These are phyloP conservation scores for Patella depressa DNA, from an alignment of 2,888 invertebrate species.

Conservation along the genomic window DNA sequence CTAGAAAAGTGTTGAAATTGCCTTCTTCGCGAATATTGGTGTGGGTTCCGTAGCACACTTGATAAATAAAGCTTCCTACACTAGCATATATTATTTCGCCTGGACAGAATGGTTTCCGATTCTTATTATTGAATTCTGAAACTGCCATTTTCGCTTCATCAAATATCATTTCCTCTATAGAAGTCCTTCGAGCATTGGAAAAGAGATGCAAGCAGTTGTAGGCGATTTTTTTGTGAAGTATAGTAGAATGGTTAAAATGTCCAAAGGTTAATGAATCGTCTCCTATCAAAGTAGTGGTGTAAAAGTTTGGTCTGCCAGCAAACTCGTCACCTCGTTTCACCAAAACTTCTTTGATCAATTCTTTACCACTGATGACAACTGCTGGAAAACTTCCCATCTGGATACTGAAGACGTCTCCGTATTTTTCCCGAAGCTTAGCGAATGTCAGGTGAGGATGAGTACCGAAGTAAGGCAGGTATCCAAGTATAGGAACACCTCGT, in stretches of 20 bases:
- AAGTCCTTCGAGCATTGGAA: conserved; percentile 15
- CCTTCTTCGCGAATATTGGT: conserved; percentile 21
- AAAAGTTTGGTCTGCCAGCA: conserved; percentile 34
- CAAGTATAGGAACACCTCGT: conserved; percentile 39
- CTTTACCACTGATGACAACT: conserved; percentile 38
- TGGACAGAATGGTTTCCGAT: conserved; percentile 18
- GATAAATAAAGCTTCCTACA: conserved; percentile 28
- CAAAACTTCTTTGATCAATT: conserved; percentile 29
- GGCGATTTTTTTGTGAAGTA: conserved; percentile 30
- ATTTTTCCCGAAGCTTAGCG: conserved; percentile 22
- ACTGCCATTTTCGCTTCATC: conserved; percentile 18
- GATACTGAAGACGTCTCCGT: conserved; percentile 38
- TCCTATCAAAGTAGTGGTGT: conserved; percentile 19
- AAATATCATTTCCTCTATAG: conserved; percentile 18
- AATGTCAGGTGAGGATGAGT: conserved; percentile 31
- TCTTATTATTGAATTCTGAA: not conserved
- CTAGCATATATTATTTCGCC: conserved; percentile 9
- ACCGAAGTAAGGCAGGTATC: conserved; percentile 36
- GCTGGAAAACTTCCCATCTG: conserved; percentile 37
- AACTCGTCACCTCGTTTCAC: conserved; percentile 28
- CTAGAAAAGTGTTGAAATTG: conserved; percentile 6
- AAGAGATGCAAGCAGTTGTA: conserved; percentile 25
- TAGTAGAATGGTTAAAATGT: conserved; percentile 17
- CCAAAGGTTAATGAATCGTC: conserved; percentile 26
- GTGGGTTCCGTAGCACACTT: conserved; percentile 27